Base-by-base conservation (phyloP, 2,888 invertebrate species). In the Bombylius major region DNA sequence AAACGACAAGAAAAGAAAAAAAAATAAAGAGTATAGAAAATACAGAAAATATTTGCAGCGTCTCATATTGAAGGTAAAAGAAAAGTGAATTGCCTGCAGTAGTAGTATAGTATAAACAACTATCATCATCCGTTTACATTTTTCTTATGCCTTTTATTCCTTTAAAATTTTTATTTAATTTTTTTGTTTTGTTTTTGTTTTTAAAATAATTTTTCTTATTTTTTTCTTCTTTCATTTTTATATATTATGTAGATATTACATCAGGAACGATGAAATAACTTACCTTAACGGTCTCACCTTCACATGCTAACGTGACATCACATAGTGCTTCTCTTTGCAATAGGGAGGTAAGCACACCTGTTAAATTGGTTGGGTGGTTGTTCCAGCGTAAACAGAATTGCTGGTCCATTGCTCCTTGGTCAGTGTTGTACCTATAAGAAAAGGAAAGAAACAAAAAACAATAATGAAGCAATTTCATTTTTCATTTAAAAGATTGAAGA, bases 321-420 rank as follows among this genome's bases (percentile, higher is more conserved):
- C 92, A 92, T 67, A 93, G 82, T 66, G 88, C 87, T 78, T 91
- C 91, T 73, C 90, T 82, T 75, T 89, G 86, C 69, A 91, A 79
- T 71, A 91, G 81, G 73, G 89, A 89, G 71, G 87, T 87, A 69
- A 91, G 82, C 71, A 91, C 90, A 78, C 90, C 90, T 72, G 90
- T 90, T 77, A 92, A 80, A 79, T 91, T 91, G 78, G 81, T 86
- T 72, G 88, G 89, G 80, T 91, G 91, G 80, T 91, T 92, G 82
- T 91, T 90, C 91, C 91, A 92, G 81, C 90, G 87, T 76, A 92
- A 83, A 79, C 90, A 90, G 79, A 90, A 92, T 81, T 91, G 90
- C 72, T 78, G 78, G 70, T 79, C 79, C 75, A 77, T 80, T 85
- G 87, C 73, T 72, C 73, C 73, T 75, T 73, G 74, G 72, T 74